Conservation (phyloP, 2,888 invertebrate genomes). For the Drosophila algonquin region DNA sequence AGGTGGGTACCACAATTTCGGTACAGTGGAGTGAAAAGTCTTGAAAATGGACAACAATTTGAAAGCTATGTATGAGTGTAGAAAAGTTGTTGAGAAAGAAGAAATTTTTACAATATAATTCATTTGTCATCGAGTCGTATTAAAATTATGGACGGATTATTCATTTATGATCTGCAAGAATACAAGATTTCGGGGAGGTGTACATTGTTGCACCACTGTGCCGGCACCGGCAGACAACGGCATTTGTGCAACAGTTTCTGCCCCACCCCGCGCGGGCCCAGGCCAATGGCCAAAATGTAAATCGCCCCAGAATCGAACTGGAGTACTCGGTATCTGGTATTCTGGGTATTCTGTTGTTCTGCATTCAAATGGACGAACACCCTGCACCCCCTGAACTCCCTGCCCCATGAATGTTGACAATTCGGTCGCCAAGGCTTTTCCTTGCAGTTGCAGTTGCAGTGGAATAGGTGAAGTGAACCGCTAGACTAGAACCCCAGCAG, state of each 20-base stretch:
- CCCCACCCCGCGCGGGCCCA: constrained; percentile 17
- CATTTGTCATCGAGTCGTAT: too few species aligned
- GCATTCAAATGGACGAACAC: constrained; percentile 14
- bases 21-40: neutral
- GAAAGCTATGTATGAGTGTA: too few species aligned
- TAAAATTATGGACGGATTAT: too few species aligned
- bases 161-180: too few species aligned
- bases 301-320: constrained; percentile 31
- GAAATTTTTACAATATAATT: too few species aligned
- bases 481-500: too few species aligned
- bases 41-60: too few species aligned
- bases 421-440: constrained; percentile 68
- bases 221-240: constrained; percentile 28
- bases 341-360: constrained; percentile 20
- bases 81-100: too few species aligned
- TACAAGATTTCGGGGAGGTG: too few species aligned
- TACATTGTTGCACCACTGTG: constrained; percentile 5
- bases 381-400: neutral
- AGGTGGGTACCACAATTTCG: constrained; percentile 1
- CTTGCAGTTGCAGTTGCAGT: constrained; percentile 24
- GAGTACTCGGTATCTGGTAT: constrained; percentile 30
- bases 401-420: constrained; percentile 17
- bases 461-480: constrained; percentile 47
- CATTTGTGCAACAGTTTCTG: constrained; percentile 45
- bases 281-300: constrained; percentile 50